Evolutionary conservation across 2,797 vertebrate genomes (phyloP), one percentile per base, ranked within the genome.

Genomic region (Danio albolineatus): DNA sequence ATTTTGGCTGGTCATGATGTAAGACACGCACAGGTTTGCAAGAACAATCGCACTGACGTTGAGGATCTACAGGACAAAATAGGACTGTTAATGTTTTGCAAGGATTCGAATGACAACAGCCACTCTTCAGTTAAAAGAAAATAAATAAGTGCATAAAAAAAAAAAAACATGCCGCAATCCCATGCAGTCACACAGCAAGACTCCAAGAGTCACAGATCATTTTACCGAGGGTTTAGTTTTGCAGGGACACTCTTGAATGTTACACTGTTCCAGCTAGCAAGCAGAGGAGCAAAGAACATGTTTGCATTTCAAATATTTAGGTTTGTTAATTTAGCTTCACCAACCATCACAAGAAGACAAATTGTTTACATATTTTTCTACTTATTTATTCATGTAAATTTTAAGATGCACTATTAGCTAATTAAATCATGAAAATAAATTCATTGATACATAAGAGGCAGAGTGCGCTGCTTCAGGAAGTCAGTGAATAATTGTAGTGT

Each of bases 1-100:
- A 1, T 98, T 99, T 85, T 98, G 97, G 89, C 92, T 97, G 1
- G 95, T 98, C 95, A 98, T 95, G 86, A 99, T 98, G 89, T 98
- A 98, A 53, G 97, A 97, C 71, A 98, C 97, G 0, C 97, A 99
- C 72, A 99, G 94, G 90, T 99, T 99, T 69, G 97, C 97, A 84
- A 99, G 89, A 57, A 99, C 97, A 69, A 97, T 94, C 0, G 97
- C 97, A 41, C 97, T 98, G 53, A 99, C 96, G 0, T 95, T 93
- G 19, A 98, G 92, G 87, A 99, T 98, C 95, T 96, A 79, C 56
- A 84, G 19, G 2, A 54, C 4, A 41, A 80, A 61, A 82, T 28
- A 53, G 7, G 16, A 73, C 19, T 36, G 16, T 43, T 60, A 38
- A 51, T 72, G 49, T 3, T 9, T 28, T 56, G 10, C 4, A n/a